phyloP scores from a whole-genome alignment of 2,797 vertebrate genomes.

The Sebastes oblongus region DNA sequence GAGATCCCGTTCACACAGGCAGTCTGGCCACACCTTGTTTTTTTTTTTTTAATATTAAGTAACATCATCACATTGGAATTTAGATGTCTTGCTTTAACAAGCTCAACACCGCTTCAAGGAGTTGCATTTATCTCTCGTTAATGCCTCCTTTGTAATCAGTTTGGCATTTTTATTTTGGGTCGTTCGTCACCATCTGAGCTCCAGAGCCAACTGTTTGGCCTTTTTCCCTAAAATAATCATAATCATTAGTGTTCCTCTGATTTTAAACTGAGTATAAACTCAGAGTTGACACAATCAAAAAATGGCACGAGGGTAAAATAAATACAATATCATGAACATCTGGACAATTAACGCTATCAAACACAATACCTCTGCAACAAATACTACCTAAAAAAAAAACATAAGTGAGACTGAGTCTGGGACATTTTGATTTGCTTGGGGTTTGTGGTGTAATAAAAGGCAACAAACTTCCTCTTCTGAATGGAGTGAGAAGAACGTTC shows the following conservation, averaged over 20 bases:
- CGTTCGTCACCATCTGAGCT: not conserved
- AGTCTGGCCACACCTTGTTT: conserved; percentile 8
- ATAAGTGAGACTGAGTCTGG: not conserved
- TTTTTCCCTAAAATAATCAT: not conserved
- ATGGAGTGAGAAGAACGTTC: not conserved
- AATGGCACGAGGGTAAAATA: not conserved
- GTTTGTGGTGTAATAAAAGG: not conserved
- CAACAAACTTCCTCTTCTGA: not conserved
- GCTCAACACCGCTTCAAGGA: conserved; percentile 1
- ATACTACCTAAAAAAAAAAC: not conserved
- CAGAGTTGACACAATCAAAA: not conserved
- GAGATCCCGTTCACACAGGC: conserved; percentile 8
- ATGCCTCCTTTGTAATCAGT: not conserved
- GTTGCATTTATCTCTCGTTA: not conserved
- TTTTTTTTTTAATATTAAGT: not conserved
- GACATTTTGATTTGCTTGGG: too few relatives aligned
- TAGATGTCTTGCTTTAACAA: conserved; percentile 35
- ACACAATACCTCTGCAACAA: not conserved
- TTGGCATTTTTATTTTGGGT: not conserved
- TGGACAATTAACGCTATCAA: not conserved
- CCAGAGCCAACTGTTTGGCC: not conserved
- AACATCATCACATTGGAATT: conserved; percentile 35
- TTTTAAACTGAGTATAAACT: not conserved
- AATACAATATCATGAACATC: not conserved
- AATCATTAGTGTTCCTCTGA: not conserved